Base-by-base conservation (phyloP, 2,113 vertebrate genomes). In the Crotalus helleri region DNA sequence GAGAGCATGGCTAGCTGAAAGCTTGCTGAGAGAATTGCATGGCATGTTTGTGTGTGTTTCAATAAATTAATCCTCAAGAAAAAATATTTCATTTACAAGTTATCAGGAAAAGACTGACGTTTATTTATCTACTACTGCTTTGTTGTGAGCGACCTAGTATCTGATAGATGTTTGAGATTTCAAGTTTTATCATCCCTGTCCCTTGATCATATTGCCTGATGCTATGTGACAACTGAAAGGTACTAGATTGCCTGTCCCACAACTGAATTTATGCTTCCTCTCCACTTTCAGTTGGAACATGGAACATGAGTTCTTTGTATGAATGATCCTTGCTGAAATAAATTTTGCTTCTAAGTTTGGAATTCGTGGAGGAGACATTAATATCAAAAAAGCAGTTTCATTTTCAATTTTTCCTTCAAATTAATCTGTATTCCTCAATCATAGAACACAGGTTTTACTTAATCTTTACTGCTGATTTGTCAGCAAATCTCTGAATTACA, bases 401-500 rank as follows among this genome's bases (percentile, higher is more conserved):
- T 94, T 95, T 55, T 23, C 29, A 12, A 89, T 15, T 90, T 61
- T 93, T 51, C 17, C 26, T 92, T 1, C 26, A 46, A 33, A 3
- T 33, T 93, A 53, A 90, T 92, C 91, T 87, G 74, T 92, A 92
- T 93, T 89, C 88, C 85, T 33, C 51, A 69, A 10, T 69, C 95
- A 95, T 93, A 93, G 59, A 13, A 7, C 51, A 61, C 19, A 90
- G 54, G 91, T 21, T 61, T 49, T 92, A 86, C 92, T 93, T 95
- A 29, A 87, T 92, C 85, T 86, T 93, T 61, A 90, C 58, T 85
- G 55, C 59, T 54, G 92, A 93, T 91, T 89, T 94, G 87, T 93
- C 21, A 92, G 94, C 91, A 94, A 87, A 69, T 0, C 92, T 74
- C 92, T 44, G 46, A 95, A 26, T 92, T 89, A 53, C 91, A 39